Base-by-base conservation (phyloP, 2,113 vertebrate genomes). In the Pseudorectes ferrugineus region DNA sequence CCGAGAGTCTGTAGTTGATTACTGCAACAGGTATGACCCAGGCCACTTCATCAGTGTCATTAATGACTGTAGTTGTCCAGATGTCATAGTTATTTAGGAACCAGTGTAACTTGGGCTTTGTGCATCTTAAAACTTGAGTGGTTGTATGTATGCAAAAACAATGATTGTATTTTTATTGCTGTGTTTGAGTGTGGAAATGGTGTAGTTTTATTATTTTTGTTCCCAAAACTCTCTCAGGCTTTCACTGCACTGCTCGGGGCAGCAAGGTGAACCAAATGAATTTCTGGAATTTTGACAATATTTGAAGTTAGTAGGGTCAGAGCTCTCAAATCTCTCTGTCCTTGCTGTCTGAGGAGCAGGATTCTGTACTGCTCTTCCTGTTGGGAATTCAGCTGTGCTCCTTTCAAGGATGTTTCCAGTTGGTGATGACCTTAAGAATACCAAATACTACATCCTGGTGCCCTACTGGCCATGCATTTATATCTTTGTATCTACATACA, bases 1-100 rank as follows among this genome's bases (percentile, higher is more conserved):
- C 88, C 97, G 99, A 48, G 99, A 99, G 88, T 99, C 99, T 71
- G 99, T 99, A 58, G 97, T 99, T 91, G 99, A 99, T 91, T 99
- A 99, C 97, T 99, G 99, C 97, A 99, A 99, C 98, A 99, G 99
- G 99, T 99, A 93, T 24, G 89, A 20, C 24, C 26, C 82, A 45
- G 65, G 49, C 31, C n/a, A 7, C 63, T 35, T 62, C 54, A 72
- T 18, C 43, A 35, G 1, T 24, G 55, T 33, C 66, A 19, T 31
- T 49, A n/a, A 33, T 12, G 26, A 24, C 25, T 42, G 2, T 7
- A 16, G 23, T 16, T 95, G 59, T 70, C 38, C 66, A 71, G 45
- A 35, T 54, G 33, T 10, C 52, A 28, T 10, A 36, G 52, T 68
- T 76, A 22, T 20, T 78, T 67, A 65, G 52, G 57, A 68, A 36